Evolutionary conservation across 2,797 vertebrate species (phyloP), one percentile per base, ranked within the genome.

Genomic region (Cynopterus sphinx): DNA sequence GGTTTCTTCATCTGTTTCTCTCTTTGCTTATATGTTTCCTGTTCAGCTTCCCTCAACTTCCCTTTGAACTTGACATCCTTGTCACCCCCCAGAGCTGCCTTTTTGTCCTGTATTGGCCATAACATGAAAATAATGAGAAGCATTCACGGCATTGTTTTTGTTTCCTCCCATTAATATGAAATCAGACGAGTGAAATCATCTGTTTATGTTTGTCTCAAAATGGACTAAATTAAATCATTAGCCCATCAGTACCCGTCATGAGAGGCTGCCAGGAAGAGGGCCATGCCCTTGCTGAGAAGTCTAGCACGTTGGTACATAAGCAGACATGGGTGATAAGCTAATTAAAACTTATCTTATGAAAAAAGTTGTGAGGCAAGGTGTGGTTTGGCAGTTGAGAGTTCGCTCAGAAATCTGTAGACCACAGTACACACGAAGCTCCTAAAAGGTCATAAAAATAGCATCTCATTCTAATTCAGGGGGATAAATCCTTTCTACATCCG

Each of bases 301-400:
- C 94, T 90, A 67, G 91, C 51, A n/a, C 84, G 77, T 82, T 1
- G 0, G 21, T 24, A 63, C 39, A 24, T 12, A 85, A 78, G 33
- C 46, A 85, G 75, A 61, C 73, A 46, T 6, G 33, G 78, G 82
- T 33, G 77, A 87, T 79, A 75, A 90, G 55, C 49, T 79, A 84
- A 96, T 90, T 91, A 91, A 87, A 96, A 89, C 28, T n/a, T 92
- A 88, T 53, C 78, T 96, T 65, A 82, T 5, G 28, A 61, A 81
- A 94, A 88, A 93, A 94, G 63, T 77, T 94, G 59, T 2, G 9
- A 96, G 51, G 82, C 46, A 79, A 91, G 49, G 87, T 65, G 53
- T 70, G 41, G 63, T 15, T 51, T 59, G 36, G 31, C 46, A 79
- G 79, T 82, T 26, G 39, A 67, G 53, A 93, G 33, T 78, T 73